Conservation (phyloP, 2,113 vertebrate genomes). For the Synchiropus splendidus region DNA sequence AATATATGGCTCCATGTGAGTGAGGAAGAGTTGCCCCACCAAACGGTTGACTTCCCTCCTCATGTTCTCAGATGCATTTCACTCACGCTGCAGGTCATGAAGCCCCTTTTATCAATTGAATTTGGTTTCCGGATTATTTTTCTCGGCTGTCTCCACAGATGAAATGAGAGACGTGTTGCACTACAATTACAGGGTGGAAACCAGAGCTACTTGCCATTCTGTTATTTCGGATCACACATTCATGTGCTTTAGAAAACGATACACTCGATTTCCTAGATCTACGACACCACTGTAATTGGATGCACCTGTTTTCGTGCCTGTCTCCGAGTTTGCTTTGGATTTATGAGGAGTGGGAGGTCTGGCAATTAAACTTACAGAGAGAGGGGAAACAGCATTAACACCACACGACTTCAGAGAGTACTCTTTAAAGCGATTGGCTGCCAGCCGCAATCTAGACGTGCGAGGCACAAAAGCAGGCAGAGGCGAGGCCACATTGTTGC, state of each 20-base stretch:
- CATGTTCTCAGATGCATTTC: too few relatives aligned
- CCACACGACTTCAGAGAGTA: slow-evolving; percentile 21
- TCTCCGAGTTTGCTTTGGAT: slow-evolving; percentile 8
- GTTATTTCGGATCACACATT: neutral
- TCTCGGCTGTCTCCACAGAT: too few relatives aligned
- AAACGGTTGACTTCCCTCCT: too few relatives aligned
- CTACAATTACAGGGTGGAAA: too few relatives aligned
- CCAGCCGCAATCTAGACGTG: slow-evolving; percentile 22
- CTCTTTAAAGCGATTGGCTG: slow-evolving; percentile 36
- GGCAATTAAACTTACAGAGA: slow-evolving; percentile 18
- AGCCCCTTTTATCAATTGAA: too few relatives aligned
- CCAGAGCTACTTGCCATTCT: too few relatives aligned
- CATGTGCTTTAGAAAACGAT: neutral
- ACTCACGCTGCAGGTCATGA: too few relatives aligned
- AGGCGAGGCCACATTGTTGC: slow-evolving; percentile 15
- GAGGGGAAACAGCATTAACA: slow-evolving; percentile 41
- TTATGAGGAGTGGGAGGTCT: slow-evolving; percentile 25
- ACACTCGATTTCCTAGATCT: neutral
- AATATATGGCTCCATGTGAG: too few relatives aligned
- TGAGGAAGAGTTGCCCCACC: too few relatives aligned
- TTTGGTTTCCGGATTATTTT: too few relatives aligned
- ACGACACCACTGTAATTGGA: neutral
- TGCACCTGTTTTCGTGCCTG: neutral
- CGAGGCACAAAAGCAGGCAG: slow-evolving; percentile 7
- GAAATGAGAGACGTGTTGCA: too few relatives aligned